A percentile compares a stretch with the other conserved stretches of the same genome.
Conservation (phyloP, 2,113 vertebrate species). For the Tragelaphus buxtoni region DNA sequence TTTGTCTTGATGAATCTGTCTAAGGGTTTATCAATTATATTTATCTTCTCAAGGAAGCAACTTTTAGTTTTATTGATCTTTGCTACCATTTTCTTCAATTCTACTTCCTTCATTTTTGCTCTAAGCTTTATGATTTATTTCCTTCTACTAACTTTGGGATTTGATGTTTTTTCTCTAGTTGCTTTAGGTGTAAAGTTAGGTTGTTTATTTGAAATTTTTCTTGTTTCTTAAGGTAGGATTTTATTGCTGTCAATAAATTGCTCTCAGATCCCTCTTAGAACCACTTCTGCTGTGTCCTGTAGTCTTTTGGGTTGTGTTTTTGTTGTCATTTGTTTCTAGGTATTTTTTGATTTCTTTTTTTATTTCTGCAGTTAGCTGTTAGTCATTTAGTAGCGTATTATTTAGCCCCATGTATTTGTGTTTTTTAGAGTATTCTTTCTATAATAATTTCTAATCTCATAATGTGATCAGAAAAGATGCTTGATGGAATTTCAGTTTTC, state of each 20-base stretch:
- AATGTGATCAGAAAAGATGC: neutral
- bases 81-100: neutral
- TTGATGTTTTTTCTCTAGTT: neutral
- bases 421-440: neutral
- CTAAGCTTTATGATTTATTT: neutral
- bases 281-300: neutral
- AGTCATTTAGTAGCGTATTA: neutral
- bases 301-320: neutral
- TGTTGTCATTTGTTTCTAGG: neutral
- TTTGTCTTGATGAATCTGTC: neutral
- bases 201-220: neutral
- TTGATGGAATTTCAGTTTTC: neutral
- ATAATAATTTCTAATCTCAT: neutral
- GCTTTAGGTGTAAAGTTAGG: neutral
- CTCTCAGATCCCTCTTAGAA: neutral
- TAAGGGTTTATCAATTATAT: neutral
- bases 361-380: neutral
- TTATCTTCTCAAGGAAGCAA: neutral
- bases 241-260: neutral
- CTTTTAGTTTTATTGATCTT: neutral
- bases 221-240: neutral
- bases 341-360: neutral
- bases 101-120: neutral
- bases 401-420: neutral
- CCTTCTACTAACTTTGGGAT: neutral